Evolutionary conservation across 35 echinoderm and acorn worm species (phyloP), one percentile per base, ranked within the genome.

Genomic region (Apostichopus parvimensis): DNA sequence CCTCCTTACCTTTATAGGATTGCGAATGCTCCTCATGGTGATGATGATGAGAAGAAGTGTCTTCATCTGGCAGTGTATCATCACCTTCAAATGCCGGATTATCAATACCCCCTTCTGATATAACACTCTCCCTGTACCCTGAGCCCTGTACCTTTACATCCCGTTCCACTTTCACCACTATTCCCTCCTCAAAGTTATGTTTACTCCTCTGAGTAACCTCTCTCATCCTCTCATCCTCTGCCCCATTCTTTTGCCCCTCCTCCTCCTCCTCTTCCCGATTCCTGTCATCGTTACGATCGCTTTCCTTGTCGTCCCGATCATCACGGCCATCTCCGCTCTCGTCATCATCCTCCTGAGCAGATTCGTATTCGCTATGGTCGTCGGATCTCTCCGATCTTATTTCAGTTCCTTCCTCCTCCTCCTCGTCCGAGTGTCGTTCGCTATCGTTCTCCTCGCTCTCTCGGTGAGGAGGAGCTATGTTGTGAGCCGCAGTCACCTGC

Each of bases 71-170:
- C 17, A 84, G 58, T 18, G 79, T 45, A 54, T 61, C 62, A 73
- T 92, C 91, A 68, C 70, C 79, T 23, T 84, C 91, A 71, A 84
- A 92, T 10, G 22, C 91, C 4, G 62, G 62, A 68, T 92, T 92
- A 55, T 70, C 80, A 55, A 92, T 92, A 22, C 91, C 91, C 25
- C 45, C 17, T 79, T 65, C 26, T n/a, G 59, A 81, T 14, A 56
- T 23, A 1, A 54, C 0, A 4, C 52, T n/a, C 11, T 52, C 57
- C 21, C 71, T 6, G 71, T 75, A 20, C 20, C 17, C 71, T 6
- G 71, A 75, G 71, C 71, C 73, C 66, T 14, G 53, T 45, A 45
- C 34, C 28, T 21, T 8, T 65, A 8, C 6, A 6, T 84, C 17
- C 10, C 58, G 57, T 17, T 84, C 17, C 54, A 18, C 54, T 84